Evolutionary conservation across 1,140 invertebrate species (phyloP), one percentile per base, ranked within the genome.

Genomic region (Drosophila novamexicana): DNA sequence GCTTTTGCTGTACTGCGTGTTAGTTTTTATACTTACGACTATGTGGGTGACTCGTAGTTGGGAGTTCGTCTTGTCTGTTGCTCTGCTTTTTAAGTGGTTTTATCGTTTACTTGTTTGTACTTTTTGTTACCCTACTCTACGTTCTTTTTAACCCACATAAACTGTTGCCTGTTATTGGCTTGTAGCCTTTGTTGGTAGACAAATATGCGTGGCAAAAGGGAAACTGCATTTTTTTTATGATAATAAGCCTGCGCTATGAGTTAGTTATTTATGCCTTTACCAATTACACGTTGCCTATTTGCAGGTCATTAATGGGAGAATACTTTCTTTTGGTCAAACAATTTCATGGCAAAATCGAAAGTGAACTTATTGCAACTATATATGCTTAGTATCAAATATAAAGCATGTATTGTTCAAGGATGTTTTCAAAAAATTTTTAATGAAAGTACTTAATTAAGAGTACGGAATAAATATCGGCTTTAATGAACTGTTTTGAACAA

Each of bases 11-110:
- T 74, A 58, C 74, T 85, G 81, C 81, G 81, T 84, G 81, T 85
- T 84, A 81, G 81, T 85, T 84, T 80, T 74, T 85, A 70, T 67
- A 77, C 47, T 54, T 40, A 62, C 57, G 45, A 74, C 47, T 68
- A 42, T 61, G 74, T 65, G 76, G 54, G 63, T 68, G 62, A 36
- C 57, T 37, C 14, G 39, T 39, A 45, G 66, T 45, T 52, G 9
- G 39, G 47, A 37, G 66, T 45, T 52, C 22, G 56, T 40, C 56
- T 81, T 76, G 59, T 66, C 42, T 59, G 68, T 39, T 77, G 68
- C 74, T 77, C 4, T 84, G 69, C 69, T 68, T 74, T 85, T 85
- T 84, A 84, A 85, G 77, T 85, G 77, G 73, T 85, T 83, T 80
- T 81, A 80, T 85, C 54, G 77, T 80, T 83, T 66, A 75, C 80